Conservation (phyloP, 2,797 vertebrate genomes). For the Myotis pilosus region DNA sequence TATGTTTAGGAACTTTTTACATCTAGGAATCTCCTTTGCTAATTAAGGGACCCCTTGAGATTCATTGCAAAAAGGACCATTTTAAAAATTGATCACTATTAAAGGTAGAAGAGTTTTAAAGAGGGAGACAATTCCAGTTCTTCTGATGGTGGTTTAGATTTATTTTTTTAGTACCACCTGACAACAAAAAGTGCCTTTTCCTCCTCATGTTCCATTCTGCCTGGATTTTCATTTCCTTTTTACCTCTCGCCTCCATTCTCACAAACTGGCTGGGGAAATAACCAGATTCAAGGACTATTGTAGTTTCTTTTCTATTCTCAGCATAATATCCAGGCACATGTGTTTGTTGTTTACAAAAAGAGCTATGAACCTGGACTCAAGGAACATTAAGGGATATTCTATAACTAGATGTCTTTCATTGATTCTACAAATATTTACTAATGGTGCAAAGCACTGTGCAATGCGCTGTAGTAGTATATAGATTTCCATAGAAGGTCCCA, state of each 20-base stretch:
- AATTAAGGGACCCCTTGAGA: background rate
- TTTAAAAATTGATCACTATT: background rate
- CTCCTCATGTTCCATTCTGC: background rate
- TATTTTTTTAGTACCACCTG: background rate
- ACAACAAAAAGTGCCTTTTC: background rate
- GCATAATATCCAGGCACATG: background rate
- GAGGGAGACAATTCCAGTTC: background rate
- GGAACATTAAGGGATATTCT: background rate
- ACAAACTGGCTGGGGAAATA: background rate
- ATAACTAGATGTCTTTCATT: conserved; percentile 17
- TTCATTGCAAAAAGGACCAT: background rate
- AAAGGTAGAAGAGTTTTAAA: background rate
- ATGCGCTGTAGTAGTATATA: background rate
- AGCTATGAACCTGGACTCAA: background rate
- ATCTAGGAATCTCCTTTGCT: background rate
- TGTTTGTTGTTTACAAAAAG: conserved; percentile 30
- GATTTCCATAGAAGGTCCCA: background rate
- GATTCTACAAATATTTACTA: conserved; percentile 35
- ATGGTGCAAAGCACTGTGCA: background rate
- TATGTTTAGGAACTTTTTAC: background rate
- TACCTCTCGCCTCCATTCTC: background rate
- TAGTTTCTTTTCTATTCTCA: conserved; percentile 15
- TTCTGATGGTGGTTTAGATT: background rate
- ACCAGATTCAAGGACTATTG: background rate
- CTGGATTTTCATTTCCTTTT: background rate